Conservation (phyloP, 2,113 vertebrate genomes). For the Macrotus californicus region DNA sequence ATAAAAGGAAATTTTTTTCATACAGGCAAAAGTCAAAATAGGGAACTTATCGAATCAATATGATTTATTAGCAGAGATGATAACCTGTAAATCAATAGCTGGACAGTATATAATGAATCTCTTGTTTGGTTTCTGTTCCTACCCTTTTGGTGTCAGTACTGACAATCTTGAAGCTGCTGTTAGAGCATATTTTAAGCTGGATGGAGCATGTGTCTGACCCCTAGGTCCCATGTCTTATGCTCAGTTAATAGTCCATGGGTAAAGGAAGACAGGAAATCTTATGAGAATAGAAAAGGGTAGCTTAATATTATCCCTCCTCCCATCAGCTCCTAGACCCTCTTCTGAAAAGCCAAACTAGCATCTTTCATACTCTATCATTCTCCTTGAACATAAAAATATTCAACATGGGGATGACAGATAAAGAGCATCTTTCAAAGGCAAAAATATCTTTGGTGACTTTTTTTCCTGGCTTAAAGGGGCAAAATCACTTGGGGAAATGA, state of each 20-base stretch:
- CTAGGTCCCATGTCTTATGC: neutral
- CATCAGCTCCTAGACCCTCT: neutral
- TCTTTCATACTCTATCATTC: neutral
- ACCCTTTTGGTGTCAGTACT: neutral
- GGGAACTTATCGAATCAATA: neutral
- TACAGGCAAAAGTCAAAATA: neutral
- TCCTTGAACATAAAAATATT: neutral
- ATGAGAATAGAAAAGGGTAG: neutral
- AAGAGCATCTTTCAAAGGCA: neutral
- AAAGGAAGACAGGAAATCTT: neutral
- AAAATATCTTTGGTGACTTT: neutral
- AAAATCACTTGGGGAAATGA: conserved; percentile 50
- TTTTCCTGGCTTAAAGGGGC: neutral
- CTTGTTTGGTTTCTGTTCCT: neutral
- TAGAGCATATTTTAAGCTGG: neutral
- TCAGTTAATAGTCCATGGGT: conserved; percentile 3
- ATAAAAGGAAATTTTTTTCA: neutral
- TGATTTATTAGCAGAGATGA: neutral
- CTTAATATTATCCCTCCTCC: neutral
- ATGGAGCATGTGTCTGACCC: neutral
- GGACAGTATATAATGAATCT: neutral
- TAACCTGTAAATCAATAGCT: neutral
- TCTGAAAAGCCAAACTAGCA: neutral
- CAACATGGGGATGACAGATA: neutral
- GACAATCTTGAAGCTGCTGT: neutral